A percentile compares a stretch with the other conserved stretches of the same genome.
Conservation (phyloP, 2,797 vertebrate genomes). For the Neosalanx taihuensis region DNA sequence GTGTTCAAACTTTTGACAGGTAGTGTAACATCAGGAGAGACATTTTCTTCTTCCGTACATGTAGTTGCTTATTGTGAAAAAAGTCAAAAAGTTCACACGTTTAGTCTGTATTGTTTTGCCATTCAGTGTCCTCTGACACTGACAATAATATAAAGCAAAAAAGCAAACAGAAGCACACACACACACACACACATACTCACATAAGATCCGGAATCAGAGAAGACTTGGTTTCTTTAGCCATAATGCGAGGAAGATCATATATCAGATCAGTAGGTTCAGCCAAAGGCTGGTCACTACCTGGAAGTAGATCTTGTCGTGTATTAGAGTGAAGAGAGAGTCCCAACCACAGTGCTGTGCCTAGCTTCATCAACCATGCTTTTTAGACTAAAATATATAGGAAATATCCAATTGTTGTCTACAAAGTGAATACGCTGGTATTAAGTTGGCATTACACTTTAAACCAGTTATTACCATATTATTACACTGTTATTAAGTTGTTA, state of each 20-base stretch:
- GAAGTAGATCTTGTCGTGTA: not conserved
- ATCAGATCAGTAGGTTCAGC: constrained; percentile 27
- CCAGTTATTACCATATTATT: too few species aligned
- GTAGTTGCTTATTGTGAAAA: not conserved
- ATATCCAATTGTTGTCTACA: too few species aligned
- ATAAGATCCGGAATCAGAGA: not conserved
- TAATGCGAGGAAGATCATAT: constrained; percentile 18
- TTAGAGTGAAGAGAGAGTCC: not conserved
- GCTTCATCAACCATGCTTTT: too few species aligned
- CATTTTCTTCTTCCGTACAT: not conserved
- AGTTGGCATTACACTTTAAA: too few species aligned
- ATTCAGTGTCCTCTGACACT: not conserved
- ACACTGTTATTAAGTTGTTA: too few species aligned
- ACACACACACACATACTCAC: not conserved
- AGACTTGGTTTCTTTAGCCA: not conserved
- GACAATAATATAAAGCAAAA: not conserved
- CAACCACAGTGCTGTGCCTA: not conserved
- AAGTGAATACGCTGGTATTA: too few species aligned
- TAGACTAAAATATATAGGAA: too few species aligned
- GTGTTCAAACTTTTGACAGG: too few species aligned
- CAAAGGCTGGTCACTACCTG: constrained; percentile 15
- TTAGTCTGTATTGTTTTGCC: not conserved
- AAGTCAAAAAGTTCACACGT: too few species aligned
- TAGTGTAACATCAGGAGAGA: not conserved
- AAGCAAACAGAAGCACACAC: not conserved